Evolutionary conservation across 37 sponge, comb jelly and placozoan species (phyloP).

Genomic region (Cliona cf. orientalis): DNA sequence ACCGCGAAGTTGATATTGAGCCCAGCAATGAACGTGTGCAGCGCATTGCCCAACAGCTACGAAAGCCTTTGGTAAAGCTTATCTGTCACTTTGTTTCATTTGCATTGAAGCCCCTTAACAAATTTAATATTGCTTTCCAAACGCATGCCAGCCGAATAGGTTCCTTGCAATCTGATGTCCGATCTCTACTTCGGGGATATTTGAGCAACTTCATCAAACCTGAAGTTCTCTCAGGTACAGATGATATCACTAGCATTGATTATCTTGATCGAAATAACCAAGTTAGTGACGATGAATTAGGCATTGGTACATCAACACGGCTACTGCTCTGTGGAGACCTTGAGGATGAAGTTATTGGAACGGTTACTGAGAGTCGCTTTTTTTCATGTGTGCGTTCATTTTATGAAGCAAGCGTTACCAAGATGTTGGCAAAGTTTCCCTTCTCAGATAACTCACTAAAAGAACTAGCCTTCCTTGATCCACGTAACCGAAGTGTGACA

Average conservation of each 20-base stretch:
- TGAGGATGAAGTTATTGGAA: conserved; percentile 38
- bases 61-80: conserved; percentile 9
- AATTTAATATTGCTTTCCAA: neutral
- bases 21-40: conserved; percentile 8
- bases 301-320: conserved; percentile 33
- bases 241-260: conserved; percentile 12
- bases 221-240: neutral
- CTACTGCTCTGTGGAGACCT: neutral
- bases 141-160: conserved; percentile 21
- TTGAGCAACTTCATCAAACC: conserved; percentile 10
- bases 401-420: conserved; percentile 30
- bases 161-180: neutral
- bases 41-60: conserved; percentile 6
- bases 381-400: conserved; percentile 24
- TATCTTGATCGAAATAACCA: conserved; percentile 5
- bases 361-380: conserved; percentile 2
- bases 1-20: conserved; percentile 22
- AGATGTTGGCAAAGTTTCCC: conserved; percentile 46
- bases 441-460: conserved; percentile 1
- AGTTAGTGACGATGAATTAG: conserved; percentile 3
- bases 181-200: neutral
- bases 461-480: conserved; percentile 6
- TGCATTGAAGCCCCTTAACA: conserved; percentile 21
- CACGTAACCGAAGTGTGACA: neutral
- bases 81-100: conserved; percentile 34